These are phyloP conservation scores for Caenorhabditis japonica DNA, from an alignment of 2,888 invertebrate genomes.

Conservation along the genomic window DNA sequence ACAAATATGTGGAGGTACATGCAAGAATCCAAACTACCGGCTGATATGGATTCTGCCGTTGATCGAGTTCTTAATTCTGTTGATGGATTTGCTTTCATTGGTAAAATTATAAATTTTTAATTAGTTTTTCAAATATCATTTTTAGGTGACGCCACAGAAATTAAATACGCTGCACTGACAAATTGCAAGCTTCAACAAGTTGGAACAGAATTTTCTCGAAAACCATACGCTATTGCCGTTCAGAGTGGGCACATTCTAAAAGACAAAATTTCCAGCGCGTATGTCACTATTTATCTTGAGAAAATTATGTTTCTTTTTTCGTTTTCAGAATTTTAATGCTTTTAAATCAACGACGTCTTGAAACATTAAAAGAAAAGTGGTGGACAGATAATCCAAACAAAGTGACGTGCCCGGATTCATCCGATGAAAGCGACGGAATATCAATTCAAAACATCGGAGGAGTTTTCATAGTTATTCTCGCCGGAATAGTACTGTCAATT, in stretches of 20 bases:
- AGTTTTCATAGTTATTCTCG: slow-evolving; percentile 96
- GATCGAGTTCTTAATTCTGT: slow-evolving; percentile 81
- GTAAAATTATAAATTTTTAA: slow-evolving; percentile 76
- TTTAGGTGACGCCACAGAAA: slow-evolving; percentile 90
- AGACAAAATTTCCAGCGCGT: slow-evolving; percentile 70
- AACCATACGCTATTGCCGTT: slow-evolving; percentile 96
- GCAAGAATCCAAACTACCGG: slow-evolving; percentile 85
- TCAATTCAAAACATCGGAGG: slow-evolving; percentile 97
- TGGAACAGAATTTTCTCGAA: slow-evolving; percentile 95
- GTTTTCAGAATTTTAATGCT: slow-evolving; percentile 87
- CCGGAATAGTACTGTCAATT: slow-evolving; percentile 79
- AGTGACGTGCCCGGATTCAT: slow-evolving; percentile 64
- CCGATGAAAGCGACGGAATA: slow-evolving; percentile 95
- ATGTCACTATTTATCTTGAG: slow-evolving; percentile 3
- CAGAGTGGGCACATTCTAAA: slow-evolving; percentile 83
- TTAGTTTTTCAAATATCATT: not conserved
- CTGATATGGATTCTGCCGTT: slow-evolving; percentile 86
- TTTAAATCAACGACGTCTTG: slow-evolving; percentile 91
- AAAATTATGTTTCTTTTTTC: not conserved
- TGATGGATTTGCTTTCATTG: slow-evolving; percentile 91
- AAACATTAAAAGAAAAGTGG: slow-evolving; percentile 95
- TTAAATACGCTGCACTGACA: slow-evolving; percentile 86
- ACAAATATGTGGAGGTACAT: slow-evolving; percentile 93
- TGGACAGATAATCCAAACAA: slow-evolving; percentile 90
- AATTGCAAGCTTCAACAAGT: slow-evolving; percentile 90